Conservation (phyloP, 2,113 vertebrate genomes). For the Triplophysa tibetana region DNA sequence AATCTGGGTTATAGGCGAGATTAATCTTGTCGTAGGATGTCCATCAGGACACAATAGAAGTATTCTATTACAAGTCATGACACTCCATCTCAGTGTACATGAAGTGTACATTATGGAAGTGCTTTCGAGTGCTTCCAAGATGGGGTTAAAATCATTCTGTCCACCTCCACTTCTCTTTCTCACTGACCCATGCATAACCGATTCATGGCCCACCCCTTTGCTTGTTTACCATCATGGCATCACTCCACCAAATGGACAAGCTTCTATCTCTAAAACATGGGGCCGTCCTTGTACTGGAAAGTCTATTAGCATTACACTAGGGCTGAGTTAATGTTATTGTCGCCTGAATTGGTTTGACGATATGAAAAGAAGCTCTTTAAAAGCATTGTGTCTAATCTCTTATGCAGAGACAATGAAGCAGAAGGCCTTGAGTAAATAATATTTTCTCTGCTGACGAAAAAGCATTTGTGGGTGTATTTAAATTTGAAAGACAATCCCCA, state of each 20-base stretch:
- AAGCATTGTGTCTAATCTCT: slow-evolving; percentile 16
- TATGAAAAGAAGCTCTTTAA: slow-evolving; percentile 27
- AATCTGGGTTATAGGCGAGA: background rate
- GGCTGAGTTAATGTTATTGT: slow-evolving; percentile 26
- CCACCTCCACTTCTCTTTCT: background rate
- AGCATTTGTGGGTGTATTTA: background rate
- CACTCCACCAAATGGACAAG: slow-evolving; percentile 34
- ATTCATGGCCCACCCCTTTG: slow-evolving; percentile 43
- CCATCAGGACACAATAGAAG: slow-evolving; percentile 24
- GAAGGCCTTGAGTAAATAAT: slow-evolving; percentile 25
- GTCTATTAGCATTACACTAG: slow-evolving; percentile 28
- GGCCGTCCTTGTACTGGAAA: slow-evolving; percentile 25
- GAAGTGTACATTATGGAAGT: slow-evolving; percentile 52
- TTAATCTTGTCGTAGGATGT: slow-evolving; percentile 7
- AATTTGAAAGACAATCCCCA: background rate
- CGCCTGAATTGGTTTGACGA: background rate
- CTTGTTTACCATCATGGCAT: slow-evolving; percentile 19
- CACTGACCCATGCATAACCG: slow-evolving; percentile 37
- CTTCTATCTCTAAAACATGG: slow-evolving; percentile 12
- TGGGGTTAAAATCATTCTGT: slow-evolving; percentile 35
- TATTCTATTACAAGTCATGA: slow-evolving; percentile 22
- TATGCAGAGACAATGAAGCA: background rate
- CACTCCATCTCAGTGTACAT: slow-evolving; percentile 26
- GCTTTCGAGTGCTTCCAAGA: slow-evolving; percentile 21
- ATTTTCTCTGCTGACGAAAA: slow-evolving; percentile 1